Base-by-base conservation (phyloP, 2,113 vertebrate species). In the Phainopepla nitens region DNA sequence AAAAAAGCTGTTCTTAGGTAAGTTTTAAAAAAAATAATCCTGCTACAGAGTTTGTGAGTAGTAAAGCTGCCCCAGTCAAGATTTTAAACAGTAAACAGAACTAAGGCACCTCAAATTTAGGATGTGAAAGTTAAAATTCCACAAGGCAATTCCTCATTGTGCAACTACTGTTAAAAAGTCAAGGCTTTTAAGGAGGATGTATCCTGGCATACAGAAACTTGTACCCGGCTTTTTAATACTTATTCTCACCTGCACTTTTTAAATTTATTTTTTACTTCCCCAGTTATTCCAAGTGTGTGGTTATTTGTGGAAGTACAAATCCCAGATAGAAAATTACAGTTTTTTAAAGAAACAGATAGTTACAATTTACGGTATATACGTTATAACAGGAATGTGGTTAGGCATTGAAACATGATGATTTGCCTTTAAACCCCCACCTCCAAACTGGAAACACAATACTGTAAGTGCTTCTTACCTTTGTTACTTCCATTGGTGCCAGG, bases 401-500 rank as follows among this genome's bases (percentile, higher is more conserved):
- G 16, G 28, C 41, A 79, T 6, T n/a, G 54, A 68, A 91, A 73
- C 7, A 27, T 2, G 3, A 35, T 18, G 10, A 72, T 49, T 36
- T 79, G 25, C 11, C 27, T 76, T 60, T 62, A 90, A 94, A 51
- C 3, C 3, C 9, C 33, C 78, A 29, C 8, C 16, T 2, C 27
- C 53, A 53, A 87, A 36, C 9, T 45, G 8, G 27, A 75, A 89
- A 82, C 13, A 85, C 7, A 54, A 33, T 9, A 62, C 13, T 22
- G 2, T 10, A 47, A n/a, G 23, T 24, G 12, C 11, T 85, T 93
- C 98, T 97, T 96, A 99, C 99, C 99, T 98, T 83, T 98, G n/a
- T 98, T 97, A 82, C 98, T 99, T 81, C 98, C 98, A 69, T 99
- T 99, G 13, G 98, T 99, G 72, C 98, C 98, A 91, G 98, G 98